Evolutionary conservation across 2,888 invertebrate species (phyloP).

Genomic region (Drosophila meridionalis): DNA sequence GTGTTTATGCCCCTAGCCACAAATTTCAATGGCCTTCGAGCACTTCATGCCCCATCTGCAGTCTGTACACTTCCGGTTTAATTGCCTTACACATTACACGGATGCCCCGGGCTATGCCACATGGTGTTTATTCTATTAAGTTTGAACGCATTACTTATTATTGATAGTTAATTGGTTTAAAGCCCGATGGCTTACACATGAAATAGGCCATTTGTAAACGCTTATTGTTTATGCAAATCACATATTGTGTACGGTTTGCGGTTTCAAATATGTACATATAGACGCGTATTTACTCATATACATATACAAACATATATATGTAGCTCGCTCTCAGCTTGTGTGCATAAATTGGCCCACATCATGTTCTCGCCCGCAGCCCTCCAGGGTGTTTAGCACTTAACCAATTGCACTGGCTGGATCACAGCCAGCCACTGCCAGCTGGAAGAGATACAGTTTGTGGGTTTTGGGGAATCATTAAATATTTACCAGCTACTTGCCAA

Average conservation of each 20-base stretch:
- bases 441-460: conserved; percentile 31
- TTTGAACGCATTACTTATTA: conserved; percentile 8
- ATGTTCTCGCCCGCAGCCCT: conserved; percentile 4
- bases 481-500: conserved; percentile 65
- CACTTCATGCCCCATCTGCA: not conserved
- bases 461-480: conserved; percentile 63
- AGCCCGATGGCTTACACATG: conserved; percentile 2
- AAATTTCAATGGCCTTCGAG: not conserved
- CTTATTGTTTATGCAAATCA: conserved; percentile 14
- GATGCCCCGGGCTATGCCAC: too few relatives aligned
- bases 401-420: conserved; percentile 48
- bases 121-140: conserved; percentile 3
- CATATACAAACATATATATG: not conserved
- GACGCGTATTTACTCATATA: not conserved
- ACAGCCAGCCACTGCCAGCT: conserved; percentile 19
- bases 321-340: conserved; percentile 4
- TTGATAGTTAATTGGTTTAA: conserved; percentile 20
- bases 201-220: conserved; percentile 8
- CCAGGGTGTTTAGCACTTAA: conserved; percentile 50
- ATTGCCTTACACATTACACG: not conserved
- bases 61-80: not conserved
- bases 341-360: conserved; percentile 32
- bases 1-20: not conserved
- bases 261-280: conserved; percentile 8
- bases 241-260: conserved; percentile 20